A percentile compares a stretch with the other conserved stretches of the same genome.
Evolutionary conservation across 2,888 invertebrate genomes (phyloP).

Genomic region (Limnephilus auricula): DNA sequence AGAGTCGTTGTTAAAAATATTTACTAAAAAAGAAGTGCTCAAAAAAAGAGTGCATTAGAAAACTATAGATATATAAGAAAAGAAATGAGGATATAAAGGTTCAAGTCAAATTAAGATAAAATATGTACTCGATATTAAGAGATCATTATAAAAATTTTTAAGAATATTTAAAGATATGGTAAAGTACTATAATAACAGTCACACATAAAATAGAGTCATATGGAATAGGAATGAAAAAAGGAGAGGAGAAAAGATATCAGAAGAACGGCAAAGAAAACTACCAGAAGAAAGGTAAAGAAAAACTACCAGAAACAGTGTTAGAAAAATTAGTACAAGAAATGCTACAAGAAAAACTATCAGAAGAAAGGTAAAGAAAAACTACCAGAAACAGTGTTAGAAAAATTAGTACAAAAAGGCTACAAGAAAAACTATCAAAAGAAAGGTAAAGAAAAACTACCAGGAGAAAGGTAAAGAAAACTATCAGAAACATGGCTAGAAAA

Average conservation of each 20-base stretch:
- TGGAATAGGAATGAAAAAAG: neutral
- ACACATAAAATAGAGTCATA: neutral
- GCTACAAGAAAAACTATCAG: too few species aligned
- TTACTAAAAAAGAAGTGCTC: neutral
- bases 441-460: too few species aligned
- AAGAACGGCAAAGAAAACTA: too few species aligned
- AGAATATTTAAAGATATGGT: neutral
- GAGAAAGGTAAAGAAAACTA: too few species aligned
- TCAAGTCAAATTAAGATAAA: neutral
- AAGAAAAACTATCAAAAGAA: too few species aligned
- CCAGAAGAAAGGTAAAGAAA: too few species aligned
- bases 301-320: too few species aligned
- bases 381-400: neutral
- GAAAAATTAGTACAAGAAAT: too few species aligned
- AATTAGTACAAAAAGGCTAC: neutral
- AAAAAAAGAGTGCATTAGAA: slow-evolving; percentile 4
- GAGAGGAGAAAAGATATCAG: neutral
- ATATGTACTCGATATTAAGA: neutral
- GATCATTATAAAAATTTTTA: neutral
- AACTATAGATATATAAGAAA: neutral
- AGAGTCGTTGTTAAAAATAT: neutral
- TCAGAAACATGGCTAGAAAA: too few species aligned
- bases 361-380: neutral
- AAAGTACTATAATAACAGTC: neutral
- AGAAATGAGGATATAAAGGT: neutral